Percentiles rank a stretch among this genome's conserved stretches.
Conservation (phyloP, 1,140 invertebrate genomes). For the Apis cerana region DNA sequence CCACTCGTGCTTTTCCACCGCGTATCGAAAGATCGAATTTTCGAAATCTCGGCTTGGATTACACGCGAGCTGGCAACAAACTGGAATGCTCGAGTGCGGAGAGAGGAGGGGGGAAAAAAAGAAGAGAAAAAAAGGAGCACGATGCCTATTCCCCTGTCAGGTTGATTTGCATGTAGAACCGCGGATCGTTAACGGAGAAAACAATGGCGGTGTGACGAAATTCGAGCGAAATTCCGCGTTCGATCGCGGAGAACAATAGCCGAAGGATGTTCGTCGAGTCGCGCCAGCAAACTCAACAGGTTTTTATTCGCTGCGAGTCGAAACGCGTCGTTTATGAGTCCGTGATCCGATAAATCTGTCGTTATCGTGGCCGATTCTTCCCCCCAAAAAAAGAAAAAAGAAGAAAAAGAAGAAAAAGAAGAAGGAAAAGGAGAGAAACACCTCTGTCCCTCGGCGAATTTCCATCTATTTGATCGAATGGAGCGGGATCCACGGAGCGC, state of each 20-base stretch:
- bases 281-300: slow-evolving; percentile 49
- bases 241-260: slow-evolving; percentile 30
- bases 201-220: slow-evolving; percentile 23
- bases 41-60: background rate
- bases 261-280: slow-evolving; percentile 12
- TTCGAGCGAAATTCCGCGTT: slow-evolving; percentile 9
- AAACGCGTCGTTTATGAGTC: slow-evolving; percentile 37
- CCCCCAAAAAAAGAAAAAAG: background rate
- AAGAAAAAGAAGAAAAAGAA: background rate
- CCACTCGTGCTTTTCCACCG: too few relatives aligned
- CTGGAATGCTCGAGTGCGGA: background rate
- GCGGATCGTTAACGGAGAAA: slow-evolving; percentile 11
- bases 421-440: too few relatives aligned
- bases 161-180: slow-evolving; percentile 10
- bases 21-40: too few relatives aligned
- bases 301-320: slow-evolving; percentile 48
- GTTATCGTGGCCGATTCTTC: slow-evolving; percentile 8
- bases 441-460: background rate
- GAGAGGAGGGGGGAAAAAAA: background rate
- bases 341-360: slow-evolving; percentile 15
- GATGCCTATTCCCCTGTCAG: background rate
- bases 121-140: background rate
- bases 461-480: background rate
- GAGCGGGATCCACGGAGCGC: background rate
- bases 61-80: background rate